These are phyloP conservation scores for Dreissena rostriformis DNA, from an alignment of 1,140 invertebrate species.

Conservation along the genomic window DNA sequence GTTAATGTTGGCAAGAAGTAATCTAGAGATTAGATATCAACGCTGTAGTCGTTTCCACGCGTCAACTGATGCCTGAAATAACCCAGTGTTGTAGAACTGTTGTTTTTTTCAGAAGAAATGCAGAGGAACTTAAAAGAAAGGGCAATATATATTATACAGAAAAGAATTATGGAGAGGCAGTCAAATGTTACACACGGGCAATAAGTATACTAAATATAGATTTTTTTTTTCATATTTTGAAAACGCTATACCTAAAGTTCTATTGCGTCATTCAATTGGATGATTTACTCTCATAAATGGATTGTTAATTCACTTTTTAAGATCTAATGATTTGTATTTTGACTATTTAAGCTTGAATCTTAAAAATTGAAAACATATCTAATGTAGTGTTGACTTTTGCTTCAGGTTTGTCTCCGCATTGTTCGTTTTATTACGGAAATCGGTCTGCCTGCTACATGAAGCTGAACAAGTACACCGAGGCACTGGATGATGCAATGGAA, in stretches of 20 bases:
- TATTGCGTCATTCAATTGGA: neutral
- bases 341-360: neutral
- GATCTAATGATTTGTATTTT: no score
- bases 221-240: neutral
- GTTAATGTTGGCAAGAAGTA: no score
- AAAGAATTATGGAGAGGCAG: conserved; percentile 92
- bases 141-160: conserved; percentile 93
- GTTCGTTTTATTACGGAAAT: conserved; percentile 93
- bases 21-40: no score
- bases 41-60: no score
- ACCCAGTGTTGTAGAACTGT: no score
- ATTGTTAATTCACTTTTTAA: neutral
- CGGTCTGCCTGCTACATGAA: conserved; percentile 96
- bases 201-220: conserved; percentile 86
- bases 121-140: conserved; percentile 91
- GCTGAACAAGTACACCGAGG: conserved; percentile 91
- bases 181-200: conserved; percentile 92
- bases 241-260: neutral
- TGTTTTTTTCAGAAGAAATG: conserved; percentile 81
- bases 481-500: conserved; percentile 92
- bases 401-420: conserved; percentile 82
- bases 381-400: neutral
- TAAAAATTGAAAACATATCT: neutral
- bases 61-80: no score
- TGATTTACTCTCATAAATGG: neutral